Evolutionary conservation across 2,113 vertebrate genomes (phyloP).

Genomic region (Cyprinodon brontotheroides): DNA sequence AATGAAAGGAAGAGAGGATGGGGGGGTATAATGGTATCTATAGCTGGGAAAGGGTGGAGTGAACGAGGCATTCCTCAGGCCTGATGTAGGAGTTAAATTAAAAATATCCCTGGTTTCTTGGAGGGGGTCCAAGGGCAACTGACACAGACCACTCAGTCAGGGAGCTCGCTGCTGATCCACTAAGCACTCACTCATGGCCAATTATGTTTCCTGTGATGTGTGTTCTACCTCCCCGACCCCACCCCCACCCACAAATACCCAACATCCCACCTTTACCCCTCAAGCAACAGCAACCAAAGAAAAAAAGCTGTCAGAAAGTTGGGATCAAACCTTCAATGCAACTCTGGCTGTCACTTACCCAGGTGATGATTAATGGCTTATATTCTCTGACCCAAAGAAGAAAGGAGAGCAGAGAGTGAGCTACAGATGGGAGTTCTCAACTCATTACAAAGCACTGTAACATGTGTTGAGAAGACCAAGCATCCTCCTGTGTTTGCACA

Average conservation of each 20-base stretch:
- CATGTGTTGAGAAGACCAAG: constrained; percentile 64
- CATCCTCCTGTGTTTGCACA: constrained; percentile 47
- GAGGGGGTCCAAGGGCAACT: constrained; percentile 66
- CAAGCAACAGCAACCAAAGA: constrained; percentile 50
- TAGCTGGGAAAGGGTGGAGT: constrained; percentile 44
- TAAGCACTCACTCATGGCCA: constrained; percentile 72
- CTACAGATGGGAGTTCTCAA: constrained; percentile 76
- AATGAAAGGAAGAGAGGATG: constrained; percentile 59
- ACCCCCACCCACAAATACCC: not conserved
- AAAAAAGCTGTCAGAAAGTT: constrained; percentile 68
- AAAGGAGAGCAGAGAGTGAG: constrained; percentile 63
- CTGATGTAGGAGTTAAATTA: constrained; percentile 77
- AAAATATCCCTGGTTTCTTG: constrained; percentile 75
- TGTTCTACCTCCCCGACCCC: constrained; percentile 29
- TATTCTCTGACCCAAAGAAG: constrained; percentile 72
- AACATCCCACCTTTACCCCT: constrained; percentile 56
- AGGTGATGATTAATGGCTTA: constrained; percentile 80
- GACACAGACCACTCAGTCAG: constrained; percentile 70
- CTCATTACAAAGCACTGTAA: constrained; percentile 72
- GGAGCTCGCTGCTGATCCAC: constrained; percentile 67
- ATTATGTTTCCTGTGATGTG: constrained; percentile 73
- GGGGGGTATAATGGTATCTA: constrained; percentile 52
- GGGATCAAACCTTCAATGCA: constrained; percentile 74
- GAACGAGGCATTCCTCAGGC: constrained; percentile 62
- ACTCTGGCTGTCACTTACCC: constrained; percentile 68